Percentiles rank a stretch among this genome's conserved stretches.
Conservation (phyloP, 2,797 vertebrate genomes). For the Thamnophis elegans region DNA sequence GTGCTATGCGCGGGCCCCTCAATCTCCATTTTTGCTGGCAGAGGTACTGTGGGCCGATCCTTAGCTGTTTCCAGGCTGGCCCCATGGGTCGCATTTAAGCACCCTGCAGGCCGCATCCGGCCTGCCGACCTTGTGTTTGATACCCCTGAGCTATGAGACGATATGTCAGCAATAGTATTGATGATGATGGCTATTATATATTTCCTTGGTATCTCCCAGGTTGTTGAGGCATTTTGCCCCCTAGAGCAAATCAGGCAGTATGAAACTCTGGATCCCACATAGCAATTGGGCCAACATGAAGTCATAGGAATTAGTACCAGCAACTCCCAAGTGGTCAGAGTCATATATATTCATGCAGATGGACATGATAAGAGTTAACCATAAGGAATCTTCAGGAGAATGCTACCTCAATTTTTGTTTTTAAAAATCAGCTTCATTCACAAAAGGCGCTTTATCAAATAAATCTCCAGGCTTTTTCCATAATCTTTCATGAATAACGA, state of each 20-base stretch:
- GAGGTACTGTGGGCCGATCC: too few species aligned
- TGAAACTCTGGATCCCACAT: background rate
- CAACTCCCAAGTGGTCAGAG: background rate
- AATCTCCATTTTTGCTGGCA: too few species aligned
- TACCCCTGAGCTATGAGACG: background rate
- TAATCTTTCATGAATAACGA: background rate
- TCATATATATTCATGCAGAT: background rate
- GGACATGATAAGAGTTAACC: background rate
- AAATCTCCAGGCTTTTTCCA: background rate
- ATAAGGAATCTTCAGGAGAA: background rate
- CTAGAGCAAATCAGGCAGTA: background rate
- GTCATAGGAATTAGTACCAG: background rate
- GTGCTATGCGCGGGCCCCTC: too few species aligned
- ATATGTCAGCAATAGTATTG: background rate
- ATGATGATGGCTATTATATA: background rate
- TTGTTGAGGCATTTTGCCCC: background rate
- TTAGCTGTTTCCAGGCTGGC: too few species aligned
- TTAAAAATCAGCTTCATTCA: background rate
- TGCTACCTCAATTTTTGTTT: background rate
- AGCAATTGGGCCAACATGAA: background rate
- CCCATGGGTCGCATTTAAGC: too few species aligned
- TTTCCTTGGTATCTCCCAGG: background rate
- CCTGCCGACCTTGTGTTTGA: too few species aligned
- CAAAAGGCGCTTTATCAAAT: background rate
- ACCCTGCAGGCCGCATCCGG: too few species aligned